Evolutionary conservation across 2,888 invertebrate species (phyloP).

Genomic region (Boloria euphrosyne): DNA sequence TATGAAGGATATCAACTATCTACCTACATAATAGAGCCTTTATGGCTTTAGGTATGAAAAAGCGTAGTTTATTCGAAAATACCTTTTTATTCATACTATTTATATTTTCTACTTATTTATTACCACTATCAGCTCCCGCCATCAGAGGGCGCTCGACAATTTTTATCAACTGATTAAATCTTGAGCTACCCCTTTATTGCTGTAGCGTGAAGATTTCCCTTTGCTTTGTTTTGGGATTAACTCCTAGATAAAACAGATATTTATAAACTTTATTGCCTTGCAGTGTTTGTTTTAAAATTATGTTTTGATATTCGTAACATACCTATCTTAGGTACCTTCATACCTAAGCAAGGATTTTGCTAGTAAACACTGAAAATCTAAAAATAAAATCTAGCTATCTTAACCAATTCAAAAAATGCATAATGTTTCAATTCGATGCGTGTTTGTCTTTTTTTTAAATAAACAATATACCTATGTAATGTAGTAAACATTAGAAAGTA

Average conservation of each 20-base stretch:
- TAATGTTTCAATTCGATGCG: no score
- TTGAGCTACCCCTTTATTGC: slow-evolving; percentile 73
- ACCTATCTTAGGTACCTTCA: neutral
- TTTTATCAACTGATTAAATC: slow-evolving; percentile 78
- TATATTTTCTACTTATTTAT: slow-evolving; percentile 21
- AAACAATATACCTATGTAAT: no score
- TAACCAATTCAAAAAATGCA: no score
- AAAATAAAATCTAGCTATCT: no score
- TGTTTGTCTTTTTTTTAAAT: no score
- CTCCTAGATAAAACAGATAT: slow-evolving; percentile 49
- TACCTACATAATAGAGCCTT: no score
- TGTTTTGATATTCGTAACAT: neutral
- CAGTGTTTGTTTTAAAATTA: neutral
- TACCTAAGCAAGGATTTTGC: neutral
- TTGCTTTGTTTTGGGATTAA: slow-evolving; percentile 61
- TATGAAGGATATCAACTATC: no score
- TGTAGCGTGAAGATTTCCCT: slow-evolving; percentile 55
- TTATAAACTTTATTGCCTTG: slow-evolving; percentile 20
- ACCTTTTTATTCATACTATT: neutral
- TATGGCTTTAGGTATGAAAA: no score
- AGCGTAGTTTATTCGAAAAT: neutral
- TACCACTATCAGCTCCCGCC: slow-evolving; percentile 57
- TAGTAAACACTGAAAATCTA: no score
- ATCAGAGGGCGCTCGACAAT: slow-evolving; percentile 64
- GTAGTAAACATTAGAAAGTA: no score